Percentiles rank a stretch among this genome's conserved stretches.
These are phyloP conservation scores for Otis tarda DNA, from an alignment of 2,113 vertebrate genomes.

Conservation along the genomic window DNA sequence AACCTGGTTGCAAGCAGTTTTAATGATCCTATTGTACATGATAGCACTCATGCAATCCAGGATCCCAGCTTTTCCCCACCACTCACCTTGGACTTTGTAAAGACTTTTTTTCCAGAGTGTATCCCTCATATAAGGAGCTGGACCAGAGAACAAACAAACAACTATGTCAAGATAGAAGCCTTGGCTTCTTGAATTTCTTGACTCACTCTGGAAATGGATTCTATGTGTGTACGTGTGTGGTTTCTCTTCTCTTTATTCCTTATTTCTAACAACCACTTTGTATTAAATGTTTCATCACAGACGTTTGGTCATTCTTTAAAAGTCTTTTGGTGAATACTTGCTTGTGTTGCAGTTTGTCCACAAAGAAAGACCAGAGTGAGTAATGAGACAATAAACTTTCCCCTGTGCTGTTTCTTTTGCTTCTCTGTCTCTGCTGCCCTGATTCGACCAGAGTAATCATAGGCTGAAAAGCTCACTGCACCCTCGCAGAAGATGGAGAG, in stretches of 20 bases:
- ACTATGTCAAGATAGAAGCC: not conserved
- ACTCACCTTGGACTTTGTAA: not conserved
- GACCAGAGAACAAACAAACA: not conserved
- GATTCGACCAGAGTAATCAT: not conserved
- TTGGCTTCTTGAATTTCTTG: not conserved
- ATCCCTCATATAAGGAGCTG: not conserved
- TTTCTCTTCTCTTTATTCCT: conserved; percentile 22
- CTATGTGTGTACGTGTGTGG: not conserved
- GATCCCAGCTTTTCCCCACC: not conserved
- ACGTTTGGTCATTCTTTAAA: not conserved
- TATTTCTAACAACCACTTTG: not conserved
- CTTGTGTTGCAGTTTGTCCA: conserved; percentile 33
- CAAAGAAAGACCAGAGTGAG: not conserved
- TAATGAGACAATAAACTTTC: conserved; percentile 31
- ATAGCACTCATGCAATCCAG: not conserved
- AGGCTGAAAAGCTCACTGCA: not conserved
- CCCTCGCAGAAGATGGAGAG: not conserved
- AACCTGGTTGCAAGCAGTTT: not conserved
- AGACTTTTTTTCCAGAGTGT: not conserved
- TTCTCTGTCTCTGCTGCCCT: not conserved
- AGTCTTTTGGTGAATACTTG: not conserved
- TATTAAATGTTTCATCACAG: not conserved
- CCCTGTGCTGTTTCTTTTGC: not conserved
- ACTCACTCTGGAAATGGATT: conserved; percentile 3
- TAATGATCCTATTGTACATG: not conserved